phyloP scores from a whole-genome alignment of 1,140 invertebrate genomes.

The Drosophila parvula region DNA sequence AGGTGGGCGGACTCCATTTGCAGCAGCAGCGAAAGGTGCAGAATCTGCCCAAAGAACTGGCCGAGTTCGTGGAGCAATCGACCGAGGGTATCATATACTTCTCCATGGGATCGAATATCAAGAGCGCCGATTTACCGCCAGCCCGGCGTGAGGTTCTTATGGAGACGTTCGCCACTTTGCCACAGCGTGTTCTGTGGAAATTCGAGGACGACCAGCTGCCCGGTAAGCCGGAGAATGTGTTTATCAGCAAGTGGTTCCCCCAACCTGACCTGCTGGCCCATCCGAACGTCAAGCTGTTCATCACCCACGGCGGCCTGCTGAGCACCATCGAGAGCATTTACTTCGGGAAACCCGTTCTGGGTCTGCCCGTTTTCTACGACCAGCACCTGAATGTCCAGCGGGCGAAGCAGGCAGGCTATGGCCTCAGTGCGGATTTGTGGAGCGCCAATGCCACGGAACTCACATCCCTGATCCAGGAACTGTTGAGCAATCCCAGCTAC shows the following conservation, averaged over 20 bases:
- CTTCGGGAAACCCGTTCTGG: conserved; percentile 89
- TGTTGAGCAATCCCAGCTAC: conserved; percentile 56
- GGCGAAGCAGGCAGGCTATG: conserved; percentile 84
- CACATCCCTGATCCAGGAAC: conserved; percentile 24
- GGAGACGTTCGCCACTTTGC: conserved; percentile 84
- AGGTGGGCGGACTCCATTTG: conserved; percentile 85
- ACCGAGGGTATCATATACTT: conserved; percentile 88
- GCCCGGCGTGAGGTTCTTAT: conserved; percentile 85
- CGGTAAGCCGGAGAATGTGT: conserved; percentile 87
- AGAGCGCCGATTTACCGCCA: conserved; percentile 85
- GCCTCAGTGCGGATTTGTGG: conserved; percentile 68
- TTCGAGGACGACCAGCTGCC: conserved; percentile 85
- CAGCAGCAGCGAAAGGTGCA: conserved; percentile 80
- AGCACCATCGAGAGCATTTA: conserved; percentile 90
- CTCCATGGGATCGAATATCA: conserved; percentile 88
- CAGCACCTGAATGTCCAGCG: conserved; percentile 86
- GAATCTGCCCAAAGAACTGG: conserved; percentile 79
- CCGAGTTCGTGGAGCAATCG: conserved; percentile 86
- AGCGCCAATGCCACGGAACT: conserved; percentile 38
- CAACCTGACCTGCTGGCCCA: conserved; percentile 90
- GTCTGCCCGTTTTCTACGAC: conserved; percentile 88
- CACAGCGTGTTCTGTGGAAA: conserved; percentile 86
- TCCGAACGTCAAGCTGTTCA: conserved; percentile 88
- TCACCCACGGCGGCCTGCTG: conserved; percentile 89
- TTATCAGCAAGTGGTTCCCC: conserved; percentile 88